A percentile compares a stretch with the other conserved stretches of the same genome.
These are phyloP conservation scores for Pantherophis alleghaniensis DNA, from an alignment of 2,797 vertebrate species.

Conservation along the genomic window DNA sequence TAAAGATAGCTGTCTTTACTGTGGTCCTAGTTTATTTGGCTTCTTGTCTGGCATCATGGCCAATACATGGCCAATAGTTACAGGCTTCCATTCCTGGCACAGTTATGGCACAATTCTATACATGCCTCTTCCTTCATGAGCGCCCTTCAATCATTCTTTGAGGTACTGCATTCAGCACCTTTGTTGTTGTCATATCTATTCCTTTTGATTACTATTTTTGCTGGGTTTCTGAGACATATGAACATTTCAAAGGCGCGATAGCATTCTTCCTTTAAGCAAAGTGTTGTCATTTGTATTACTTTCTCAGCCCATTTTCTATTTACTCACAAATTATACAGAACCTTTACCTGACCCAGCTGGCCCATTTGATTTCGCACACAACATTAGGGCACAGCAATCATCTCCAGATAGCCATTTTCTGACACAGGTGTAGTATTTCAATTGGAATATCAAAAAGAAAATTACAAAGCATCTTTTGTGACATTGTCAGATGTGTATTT, in stretches of 20 bases:
- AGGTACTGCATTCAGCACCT: background rate
- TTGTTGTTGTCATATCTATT: background rate
- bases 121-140: background rate
- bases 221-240: background rate
- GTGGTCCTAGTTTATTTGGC: background rate
- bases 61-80: background rate
- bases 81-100: background rate
- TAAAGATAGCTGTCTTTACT: background rate
- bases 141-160: background rate
- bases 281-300: background rate
- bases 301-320: background rate
- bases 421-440: background rate
- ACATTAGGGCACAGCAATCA: slow-evolving; percentile 11
- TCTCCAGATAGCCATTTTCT: background rate
- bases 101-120: background rate
- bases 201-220: background rate
- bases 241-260: background rate
- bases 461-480: background rate
- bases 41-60: background rate
- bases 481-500: background rate
- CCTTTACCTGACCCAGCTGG: background rate
- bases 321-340: background rate
- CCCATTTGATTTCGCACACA: background rate
- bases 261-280: background rate
- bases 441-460: slow-evolving; percentile 19